These are phyloP conservation scores for Cuniculus paca DNA, from an alignment of 2,797 vertebrate species.

Conservation along the genomic window DNA sequence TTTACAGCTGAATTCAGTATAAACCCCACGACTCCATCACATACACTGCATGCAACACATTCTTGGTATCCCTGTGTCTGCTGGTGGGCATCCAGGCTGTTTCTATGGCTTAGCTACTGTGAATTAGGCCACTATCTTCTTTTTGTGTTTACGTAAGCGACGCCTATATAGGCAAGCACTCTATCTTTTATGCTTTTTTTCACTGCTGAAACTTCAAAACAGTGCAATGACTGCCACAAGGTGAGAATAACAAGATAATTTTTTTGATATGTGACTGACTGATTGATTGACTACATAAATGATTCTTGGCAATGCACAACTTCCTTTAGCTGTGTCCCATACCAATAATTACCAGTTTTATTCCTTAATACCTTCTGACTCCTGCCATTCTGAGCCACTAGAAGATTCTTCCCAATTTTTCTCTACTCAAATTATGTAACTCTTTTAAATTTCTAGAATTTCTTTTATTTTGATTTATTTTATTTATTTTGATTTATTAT, in stretches of 20 bases:
- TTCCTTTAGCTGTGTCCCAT: neutral
- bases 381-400: neutral
- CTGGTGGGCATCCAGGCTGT: neutral
- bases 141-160: neutral
- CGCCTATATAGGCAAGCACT: neutral
- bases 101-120: neutral
- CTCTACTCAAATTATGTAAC: neutral
- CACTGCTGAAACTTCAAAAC: neutral
- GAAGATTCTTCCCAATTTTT: neutral
- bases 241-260: neutral
- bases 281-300: neutral
- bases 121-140: neutral
- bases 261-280: neutral
- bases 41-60: rapidly evolving
- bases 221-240: neutral
- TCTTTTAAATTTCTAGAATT: neutral
- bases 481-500: too few species aligned
- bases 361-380: neutral
- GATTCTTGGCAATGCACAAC: neutral
- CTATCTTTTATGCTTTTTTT: neutral
- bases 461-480: neutral
- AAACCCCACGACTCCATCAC: rapidly evolving
- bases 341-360: neutral
- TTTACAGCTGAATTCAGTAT: neutral
- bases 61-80: neutral